phyloP scores from a whole-genome alignment of 2,113 vertebrate genomes.

The Mixornis gularis region DNA sequence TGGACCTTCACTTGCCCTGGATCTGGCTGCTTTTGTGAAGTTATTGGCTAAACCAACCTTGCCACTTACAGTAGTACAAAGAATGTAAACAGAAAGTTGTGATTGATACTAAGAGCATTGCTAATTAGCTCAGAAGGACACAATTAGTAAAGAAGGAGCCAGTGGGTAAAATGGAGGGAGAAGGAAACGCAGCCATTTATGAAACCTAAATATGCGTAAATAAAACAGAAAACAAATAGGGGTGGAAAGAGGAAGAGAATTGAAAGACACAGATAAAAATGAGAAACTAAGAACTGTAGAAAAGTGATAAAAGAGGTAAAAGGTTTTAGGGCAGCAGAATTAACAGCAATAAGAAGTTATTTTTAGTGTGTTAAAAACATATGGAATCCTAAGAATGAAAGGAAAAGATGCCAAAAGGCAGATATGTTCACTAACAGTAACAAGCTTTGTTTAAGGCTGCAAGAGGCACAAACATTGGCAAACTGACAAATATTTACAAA shows the following conservation, averaged over 20 bases:
- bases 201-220: not conserved
- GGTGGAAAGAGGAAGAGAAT: not conserved
- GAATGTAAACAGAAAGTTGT: slow-evolving; percentile 6
- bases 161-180: not conserved
- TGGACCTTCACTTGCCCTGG: not conserved
- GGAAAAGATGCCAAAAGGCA: not conserved
- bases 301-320: not conserved
- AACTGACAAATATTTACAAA: slow-evolving; percentile 28
- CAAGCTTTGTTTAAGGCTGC: slow-evolving; percentile 16
- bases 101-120: not conserved
- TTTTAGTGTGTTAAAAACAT: slow-evolving; percentile 21
- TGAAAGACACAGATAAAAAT: not conserved
- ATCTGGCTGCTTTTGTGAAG: not conserved
- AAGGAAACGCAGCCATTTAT: not conserved
- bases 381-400: slow-evolving; percentile 17
- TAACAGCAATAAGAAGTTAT: not conserved
- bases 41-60: not conserved
- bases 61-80: not conserved
- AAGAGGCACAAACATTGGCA: not conserved
- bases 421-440: not conserved
- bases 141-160: not conserved
- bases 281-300: not conserved
- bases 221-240: not conserved
- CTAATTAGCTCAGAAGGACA: slow-evolving; percentile 1
- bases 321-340: not conserved